Evolutionary conservation across 2,797 vertebrate species (phyloP), one percentile per base, ranked within the genome.

Genomic region (Meriones psammophilus): DNA sequence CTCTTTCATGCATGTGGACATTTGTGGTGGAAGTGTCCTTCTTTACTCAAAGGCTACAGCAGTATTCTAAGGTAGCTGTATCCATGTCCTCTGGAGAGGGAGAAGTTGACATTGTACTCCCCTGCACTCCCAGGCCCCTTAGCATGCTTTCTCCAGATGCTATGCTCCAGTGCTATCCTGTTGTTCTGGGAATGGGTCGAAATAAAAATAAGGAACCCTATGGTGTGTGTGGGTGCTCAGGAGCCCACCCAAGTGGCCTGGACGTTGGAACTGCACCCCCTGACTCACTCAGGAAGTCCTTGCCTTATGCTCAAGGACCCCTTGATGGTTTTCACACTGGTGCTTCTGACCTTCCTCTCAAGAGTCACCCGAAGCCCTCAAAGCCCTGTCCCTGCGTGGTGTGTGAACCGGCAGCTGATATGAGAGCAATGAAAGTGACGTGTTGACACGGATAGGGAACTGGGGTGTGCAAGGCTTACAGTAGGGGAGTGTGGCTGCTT

Each of bases 121-220:
- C 24, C 22, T 93, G 33, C 30, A 91, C 89, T 78, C 24, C 30
- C 0, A 39, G 96, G 56, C 64, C 88, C 88, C 4, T 92, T 89
- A 39, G 5, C 76, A 60, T 77, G 54, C 73, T 90, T 94, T 94
- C 93, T 96, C 90, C 94, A 97, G 94, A 96, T 95, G 95, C 89
- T 26, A 46, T 58, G 69, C 78, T 93, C 90, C 62, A 39, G 36
- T 91, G 94, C 91, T 91, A 86, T 39, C 79, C 74, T 3, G 15
- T 69, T 71, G 88, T 94, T 95, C 94, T 96, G 96, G 96, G 95
- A 96, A 92, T 0, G 3, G 90, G 39, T 92, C 90, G 83, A 36
- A 46, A 13, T 78, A 80, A 71, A 79, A 79, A 94, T 92, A 93
- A 87, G 78, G 83, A 86, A 86, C 71, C 85, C 62, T 33, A 0